phyloP scores from a whole-genome alignment of 2,797 vertebrate genomes.

The Centropyge bicolor region DNA sequence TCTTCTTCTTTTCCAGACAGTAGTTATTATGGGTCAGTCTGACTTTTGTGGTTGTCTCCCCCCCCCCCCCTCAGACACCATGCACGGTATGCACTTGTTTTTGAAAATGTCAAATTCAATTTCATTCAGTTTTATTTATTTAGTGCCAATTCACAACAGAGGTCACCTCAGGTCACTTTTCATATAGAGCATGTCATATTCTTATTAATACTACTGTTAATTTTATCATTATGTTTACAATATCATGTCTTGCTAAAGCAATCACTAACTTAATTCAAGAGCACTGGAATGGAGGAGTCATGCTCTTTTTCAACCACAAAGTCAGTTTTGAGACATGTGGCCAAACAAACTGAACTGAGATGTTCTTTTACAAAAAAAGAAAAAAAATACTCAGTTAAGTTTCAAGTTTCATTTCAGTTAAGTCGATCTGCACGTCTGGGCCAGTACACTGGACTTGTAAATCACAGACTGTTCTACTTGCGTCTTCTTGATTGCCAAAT shows the following conservation, averaged over 20 bases:
- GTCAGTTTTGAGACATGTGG: neutral
- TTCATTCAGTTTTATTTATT: too few relatives aligned
- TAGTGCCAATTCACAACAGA: too few relatives aligned
- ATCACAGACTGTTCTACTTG: too few relatives aligned
- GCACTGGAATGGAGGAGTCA: neutral
- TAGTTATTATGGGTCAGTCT: neutral
- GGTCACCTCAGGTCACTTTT: too few relatives aligned
- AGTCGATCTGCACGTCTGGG: neutral
- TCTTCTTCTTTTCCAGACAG: neutral
- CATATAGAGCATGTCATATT: too few relatives aligned
- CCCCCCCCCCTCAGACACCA: neutral
- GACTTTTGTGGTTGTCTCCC: neutral
- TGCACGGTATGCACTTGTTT: neutral
- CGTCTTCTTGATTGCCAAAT: too few relatives aligned
- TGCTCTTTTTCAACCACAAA: neutral
- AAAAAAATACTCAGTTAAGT: too few relatives aligned
- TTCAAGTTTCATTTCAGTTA: too few relatives aligned
- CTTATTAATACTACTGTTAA: too few relatives aligned
- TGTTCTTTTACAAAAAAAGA: too few relatives aligned
- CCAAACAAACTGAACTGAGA: neutral
- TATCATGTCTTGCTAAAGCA: neutral
- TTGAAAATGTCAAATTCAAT: neutral
- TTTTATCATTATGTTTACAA: too few relatives aligned
- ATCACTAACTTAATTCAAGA: neutral
- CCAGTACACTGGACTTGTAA: neutral